Evolutionary conservation across 1,140 invertebrate genomes (phyloP).

Genomic region (Pogonomyrmex californicus): DNA sequence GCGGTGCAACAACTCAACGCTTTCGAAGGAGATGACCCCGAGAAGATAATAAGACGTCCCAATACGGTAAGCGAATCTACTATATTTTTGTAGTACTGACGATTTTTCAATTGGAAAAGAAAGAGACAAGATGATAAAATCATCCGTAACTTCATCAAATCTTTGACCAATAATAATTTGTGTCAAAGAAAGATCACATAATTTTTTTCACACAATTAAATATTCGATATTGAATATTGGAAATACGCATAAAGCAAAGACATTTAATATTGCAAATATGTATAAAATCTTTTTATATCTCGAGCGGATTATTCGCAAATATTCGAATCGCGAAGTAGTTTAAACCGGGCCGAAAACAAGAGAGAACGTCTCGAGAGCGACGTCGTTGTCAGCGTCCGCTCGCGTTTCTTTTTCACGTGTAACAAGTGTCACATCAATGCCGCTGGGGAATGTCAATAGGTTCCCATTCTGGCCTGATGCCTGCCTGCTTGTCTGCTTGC

Average conservation of each 20-base stretch:
- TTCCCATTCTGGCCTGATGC: slow-evolving; percentile 80
- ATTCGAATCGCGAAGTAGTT: not conserved
- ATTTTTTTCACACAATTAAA: not conserved
- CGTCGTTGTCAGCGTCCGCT: not conserved
- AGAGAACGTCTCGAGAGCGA: not conserved
- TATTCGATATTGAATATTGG: not conserved
- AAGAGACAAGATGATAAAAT: not conserved
- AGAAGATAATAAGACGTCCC: slow-evolving; percentile 74
- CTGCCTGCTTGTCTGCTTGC: slow-evolving; percentile 65
- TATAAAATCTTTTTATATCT: not conserved
- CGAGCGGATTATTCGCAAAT: not conserved
- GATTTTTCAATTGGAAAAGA: not conserved
- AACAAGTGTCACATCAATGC: slow-evolving; percentile 48
- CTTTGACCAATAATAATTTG: too few species aligned
- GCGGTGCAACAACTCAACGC: slow-evolving; percentile 83
- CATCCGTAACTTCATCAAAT: not conserved
- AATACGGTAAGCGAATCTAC: slow-evolving; percentile 78
- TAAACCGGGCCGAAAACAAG: not conserved
- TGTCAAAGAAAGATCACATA: not conserved
- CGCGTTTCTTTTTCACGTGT: slow-evolving; percentile 51
- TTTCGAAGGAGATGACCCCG: slow-evolving; percentile 74
- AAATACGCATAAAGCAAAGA: not conserved
- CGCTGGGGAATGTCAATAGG: slow-evolving; percentile 73
- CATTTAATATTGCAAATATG: too few species aligned
- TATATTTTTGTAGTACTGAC: not conserved